A percentile compares a stretch with the other conserved stretches of the same genome.
Conservation (phyloP, 2,888 invertebrate genomes). For the Andrena minutula region DNA sequence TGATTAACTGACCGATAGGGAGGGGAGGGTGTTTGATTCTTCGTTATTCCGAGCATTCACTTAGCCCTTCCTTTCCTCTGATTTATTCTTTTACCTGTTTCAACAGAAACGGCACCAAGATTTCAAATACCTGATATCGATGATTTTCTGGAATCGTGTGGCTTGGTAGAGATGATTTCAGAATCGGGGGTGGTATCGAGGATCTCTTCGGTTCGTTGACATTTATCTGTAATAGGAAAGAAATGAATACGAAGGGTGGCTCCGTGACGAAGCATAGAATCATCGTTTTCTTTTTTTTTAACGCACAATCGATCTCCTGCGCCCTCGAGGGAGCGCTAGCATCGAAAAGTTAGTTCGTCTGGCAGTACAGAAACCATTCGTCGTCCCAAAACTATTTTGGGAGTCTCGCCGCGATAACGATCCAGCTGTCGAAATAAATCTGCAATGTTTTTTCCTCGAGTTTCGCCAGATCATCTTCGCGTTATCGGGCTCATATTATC, state of each 20-base stretch:
- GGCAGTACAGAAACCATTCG: constrained; percentile 1
- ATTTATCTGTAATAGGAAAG: background rate
- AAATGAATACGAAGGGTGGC: background rate
- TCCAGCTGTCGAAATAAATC: constrained; percentile 37
- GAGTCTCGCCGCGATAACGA: constrained; percentile 35
- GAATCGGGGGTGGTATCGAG: background rate
- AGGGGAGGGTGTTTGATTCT: background rate
- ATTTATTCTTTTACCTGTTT: background rate
- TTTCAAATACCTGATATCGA: background rate
- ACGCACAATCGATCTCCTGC: constrained; percentile 13
- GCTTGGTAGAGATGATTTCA: background rate
- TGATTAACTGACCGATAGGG: background rate
- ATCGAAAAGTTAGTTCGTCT: background rate
- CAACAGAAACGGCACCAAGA: background rate
- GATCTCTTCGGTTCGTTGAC: background rate
- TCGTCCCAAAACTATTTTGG: constrained; percentile 24
- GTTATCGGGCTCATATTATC: constrained; percentile 33
- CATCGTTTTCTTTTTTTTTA: constrained; percentile 16
- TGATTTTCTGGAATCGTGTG: background rate
- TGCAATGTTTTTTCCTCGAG: constrained; percentile 20
- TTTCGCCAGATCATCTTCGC: constrained; percentile 6
- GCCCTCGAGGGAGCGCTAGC: constrained; percentile 31
- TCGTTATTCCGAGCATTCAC: background rate
- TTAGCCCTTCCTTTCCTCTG: background rate
- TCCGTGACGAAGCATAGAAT: background rate